Evolutionary conservation across 2,797 vertebrate genomes (phyloP), one percentile per base, ranked within the genome.

Genomic region (Diplodus sargus): DNA sequence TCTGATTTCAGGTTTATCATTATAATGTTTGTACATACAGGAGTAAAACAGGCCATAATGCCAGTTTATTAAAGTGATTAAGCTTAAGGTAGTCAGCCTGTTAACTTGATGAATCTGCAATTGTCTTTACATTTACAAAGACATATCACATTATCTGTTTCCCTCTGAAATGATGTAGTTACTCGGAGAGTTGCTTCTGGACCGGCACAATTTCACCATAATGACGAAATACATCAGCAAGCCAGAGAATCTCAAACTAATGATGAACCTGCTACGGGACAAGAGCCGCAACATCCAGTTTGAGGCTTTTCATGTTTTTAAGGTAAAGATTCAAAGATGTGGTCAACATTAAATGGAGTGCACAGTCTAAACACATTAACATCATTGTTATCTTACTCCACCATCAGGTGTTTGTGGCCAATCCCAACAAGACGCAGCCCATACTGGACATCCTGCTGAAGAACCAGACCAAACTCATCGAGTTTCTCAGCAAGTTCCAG

Each of bases 401-500:
- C 61, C 70, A 28, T n/a, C 93, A 98, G 97, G 97, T 99, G 93
- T 99, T 99, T 87, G 97, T 99, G 89, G 97, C 97, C 94, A 99
- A 99, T 87, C 97, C 97, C 65, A 98, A 98, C 94, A 99, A 99
- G 95, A 98, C 97, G 0, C 97, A 99, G 92, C 97, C 97, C 90
- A 98, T 99, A 94, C 94, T 99, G 81, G 97, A 99, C 95, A 99
- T 99, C 94, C 96, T 99, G 89, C 96, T 99, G 92, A 99, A 99
- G 95, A 99, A 99, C 94, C 97, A 99, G 95, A 95, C 96, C 93
- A 99, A 99, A 87, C 96, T 99, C 87, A 98, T 99, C 68, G 97
- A 99, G 95, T 99, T 99, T 87, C 97, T 99, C 94, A 97, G 97
- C 96, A 98, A 97, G 95, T 99, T 99, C 92, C 97, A 99, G 95